Conservation (phyloP, 2,888 invertebrate genomes). For the Dicyrtomina minuta region DNA sequence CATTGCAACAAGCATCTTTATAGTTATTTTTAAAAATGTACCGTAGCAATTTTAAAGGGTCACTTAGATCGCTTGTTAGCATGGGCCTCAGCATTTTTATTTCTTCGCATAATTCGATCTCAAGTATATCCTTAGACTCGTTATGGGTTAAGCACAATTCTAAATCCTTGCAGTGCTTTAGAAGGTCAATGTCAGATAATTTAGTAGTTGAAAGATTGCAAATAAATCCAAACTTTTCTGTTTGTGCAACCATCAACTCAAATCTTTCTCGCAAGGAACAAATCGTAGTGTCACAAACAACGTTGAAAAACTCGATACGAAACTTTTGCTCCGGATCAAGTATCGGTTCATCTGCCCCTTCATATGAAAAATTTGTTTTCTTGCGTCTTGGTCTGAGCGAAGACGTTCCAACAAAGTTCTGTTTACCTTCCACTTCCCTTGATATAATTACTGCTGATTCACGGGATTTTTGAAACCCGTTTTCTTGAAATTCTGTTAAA, state of each 20-base stretch:
- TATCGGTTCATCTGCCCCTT: neutral
- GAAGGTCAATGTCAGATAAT: neutral
- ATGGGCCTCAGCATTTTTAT: neutral
- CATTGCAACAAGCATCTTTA: neutral
- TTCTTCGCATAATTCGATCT: neutral
- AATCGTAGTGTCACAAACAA: neutral
- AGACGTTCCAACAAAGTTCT: neutral
- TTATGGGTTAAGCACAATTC: neutral
- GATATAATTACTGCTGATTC: neutral
- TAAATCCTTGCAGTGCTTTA: neutral
- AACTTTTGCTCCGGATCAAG: neutral
- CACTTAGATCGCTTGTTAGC: neutral
- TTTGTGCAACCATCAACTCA: neutral
- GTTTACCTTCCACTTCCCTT: neutral
- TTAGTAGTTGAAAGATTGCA: neutral
- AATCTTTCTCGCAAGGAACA: neutral
- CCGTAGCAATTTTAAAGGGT: neutral
- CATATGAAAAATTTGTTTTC: neutral
- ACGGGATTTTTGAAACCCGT: neutral
- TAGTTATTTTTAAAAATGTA: neutral
- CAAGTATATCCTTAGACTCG: neutral
- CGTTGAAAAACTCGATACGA: neutral
- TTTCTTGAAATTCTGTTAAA: neutral
- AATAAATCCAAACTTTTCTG: neutral
- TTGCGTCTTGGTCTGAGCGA: neutral